A percentile compares a stretch with the other conserved stretches of the same genome.
Conservation (phyloP, 2,113 vertebrate genomes). For the Amblyopsis rosae region DNA sequence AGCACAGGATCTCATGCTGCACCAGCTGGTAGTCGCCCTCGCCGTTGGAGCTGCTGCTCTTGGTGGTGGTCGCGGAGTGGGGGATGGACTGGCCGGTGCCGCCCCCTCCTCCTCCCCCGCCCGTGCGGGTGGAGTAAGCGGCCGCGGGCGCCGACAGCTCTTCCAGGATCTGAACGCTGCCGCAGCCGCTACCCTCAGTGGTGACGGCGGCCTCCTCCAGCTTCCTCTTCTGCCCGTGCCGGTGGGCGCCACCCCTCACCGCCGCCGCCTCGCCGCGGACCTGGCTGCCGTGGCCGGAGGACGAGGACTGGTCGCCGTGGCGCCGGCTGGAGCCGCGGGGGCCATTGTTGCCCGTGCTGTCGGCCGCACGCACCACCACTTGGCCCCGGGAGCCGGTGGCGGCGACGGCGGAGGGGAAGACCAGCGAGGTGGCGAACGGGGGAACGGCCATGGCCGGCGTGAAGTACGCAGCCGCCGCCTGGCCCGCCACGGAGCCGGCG, state of each 20-base stretch:
- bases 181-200: conserved; percentile 78
- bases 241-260: conserved; percentile 29
- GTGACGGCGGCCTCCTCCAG: conserved; percentile 80
- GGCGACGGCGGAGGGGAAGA: conserved; percentile 83
- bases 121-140: conserved; percentile 90
- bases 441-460: conserved; percentile 77
- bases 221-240: conserved; percentile 96
- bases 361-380: conserved; percentile 92
- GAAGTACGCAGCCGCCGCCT: conserved; percentile 88
- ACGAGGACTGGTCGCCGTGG: conserved; percentile 79
- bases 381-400: conserved; percentile 86
- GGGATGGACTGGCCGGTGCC: conserved; percentile 83
- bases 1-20: conserved; percentile 97
- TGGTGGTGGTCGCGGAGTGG: conserved; percentile 87
- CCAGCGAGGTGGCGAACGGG: conserved; percentile 85
- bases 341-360: conserved; percentile 89
- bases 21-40: conserved; percentile 98
- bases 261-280: conserved; percentile 64
- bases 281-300: conserved; percentile 67
- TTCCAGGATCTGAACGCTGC: conserved; percentile 97
- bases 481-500: conserved; percentile 81
- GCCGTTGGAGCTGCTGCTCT: conserved; percentile 92
- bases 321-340: conserved; percentile 84
- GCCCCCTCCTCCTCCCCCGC: conserved; percentile 85
- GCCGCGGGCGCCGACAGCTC: conserved; percentile 95